Evolutionary conservation across 2,888 invertebrate genomes (phyloP).

Genomic region (Aphidius colemani): DNA sequence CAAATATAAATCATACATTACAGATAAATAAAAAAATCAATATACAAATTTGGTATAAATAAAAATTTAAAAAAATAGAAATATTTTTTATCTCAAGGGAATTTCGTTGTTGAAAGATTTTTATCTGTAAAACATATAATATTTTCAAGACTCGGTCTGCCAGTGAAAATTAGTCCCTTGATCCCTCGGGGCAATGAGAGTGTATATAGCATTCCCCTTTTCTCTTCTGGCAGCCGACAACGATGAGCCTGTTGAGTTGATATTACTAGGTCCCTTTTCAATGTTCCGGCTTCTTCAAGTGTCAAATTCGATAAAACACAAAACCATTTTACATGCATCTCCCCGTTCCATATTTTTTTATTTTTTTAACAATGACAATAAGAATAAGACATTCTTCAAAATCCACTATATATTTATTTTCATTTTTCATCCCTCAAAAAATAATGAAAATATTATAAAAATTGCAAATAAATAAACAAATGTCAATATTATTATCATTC

Average conservation of each 20-base stretch:
- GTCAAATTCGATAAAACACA: constrained; percentile 58
- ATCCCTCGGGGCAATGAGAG: constrained; percentile 32
- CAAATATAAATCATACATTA: neutral
- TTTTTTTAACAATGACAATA: constrained; percentile 3
- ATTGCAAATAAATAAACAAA: neutral
- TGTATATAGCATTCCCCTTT: constrained; percentile 28
- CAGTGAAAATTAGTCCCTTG: constrained; percentile 30
- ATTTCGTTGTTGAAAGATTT: constrained; percentile 35
- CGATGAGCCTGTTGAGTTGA: constrained; percentile 31
- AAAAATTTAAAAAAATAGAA: constrained; percentile 6
- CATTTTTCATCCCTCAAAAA: neutral
- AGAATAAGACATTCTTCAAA: neutral
- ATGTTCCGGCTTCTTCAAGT: constrained; percentile 59
- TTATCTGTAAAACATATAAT: constrained; percentile 12
- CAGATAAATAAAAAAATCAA: neutral
- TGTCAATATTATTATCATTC: neutral
- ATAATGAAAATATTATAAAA: neutral
- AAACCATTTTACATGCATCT: constrained; percentile 3
- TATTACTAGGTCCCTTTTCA: constrained; percentile 52
- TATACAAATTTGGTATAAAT: neutral
- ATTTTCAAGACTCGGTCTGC: constrained; percentile 22
- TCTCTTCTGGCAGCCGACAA: constrained; percentile 17
- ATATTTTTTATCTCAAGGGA: constrained; percentile 32
- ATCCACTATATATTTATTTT: constrained; percentile 4
- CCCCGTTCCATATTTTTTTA: constrained; percentile 21